phyloP scores from a whole-genome alignment of 2,888 invertebrate genomes.

The Syritta pipiens region DNA sequence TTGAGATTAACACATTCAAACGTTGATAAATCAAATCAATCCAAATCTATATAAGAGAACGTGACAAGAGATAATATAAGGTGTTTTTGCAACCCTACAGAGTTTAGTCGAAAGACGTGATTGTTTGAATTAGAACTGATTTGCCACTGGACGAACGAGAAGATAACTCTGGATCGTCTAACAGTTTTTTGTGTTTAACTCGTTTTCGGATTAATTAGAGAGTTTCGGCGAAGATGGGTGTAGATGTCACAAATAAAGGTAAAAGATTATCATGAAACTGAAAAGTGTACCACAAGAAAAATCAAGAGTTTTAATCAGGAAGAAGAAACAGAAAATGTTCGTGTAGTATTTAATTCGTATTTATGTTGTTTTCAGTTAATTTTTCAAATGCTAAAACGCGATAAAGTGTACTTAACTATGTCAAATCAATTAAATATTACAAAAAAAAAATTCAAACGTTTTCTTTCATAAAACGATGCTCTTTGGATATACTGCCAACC shows the following conservation, averaged over 20 bases:
- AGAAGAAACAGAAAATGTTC: no score
- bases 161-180: background rate
- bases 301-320: background rate
- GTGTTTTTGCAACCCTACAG: background rate
- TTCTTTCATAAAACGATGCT: no score
- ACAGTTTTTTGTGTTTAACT: background rate
- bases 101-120: background rate
- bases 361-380: no score
- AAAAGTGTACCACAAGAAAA: background rate
- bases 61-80: constrained; percentile 32
- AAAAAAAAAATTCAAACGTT: no score
- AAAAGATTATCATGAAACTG: background rate
- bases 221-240: constrained; percentile 1
- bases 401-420: no score
- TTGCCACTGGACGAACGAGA: background rate
- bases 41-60: no score
- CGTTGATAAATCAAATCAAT: background rate
- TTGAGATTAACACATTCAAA: constrained; percentile 26
- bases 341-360: no score
- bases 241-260: constrained; percentile 7
- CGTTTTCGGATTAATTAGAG: background rate
- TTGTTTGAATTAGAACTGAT: background rate
- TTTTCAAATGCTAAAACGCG: no score
- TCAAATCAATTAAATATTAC: no score
- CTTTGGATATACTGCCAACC: no score